phyloP scores from a whole-genome alignment of 2,113 vertebrate species.

The Pithys albifrons region DNA sequence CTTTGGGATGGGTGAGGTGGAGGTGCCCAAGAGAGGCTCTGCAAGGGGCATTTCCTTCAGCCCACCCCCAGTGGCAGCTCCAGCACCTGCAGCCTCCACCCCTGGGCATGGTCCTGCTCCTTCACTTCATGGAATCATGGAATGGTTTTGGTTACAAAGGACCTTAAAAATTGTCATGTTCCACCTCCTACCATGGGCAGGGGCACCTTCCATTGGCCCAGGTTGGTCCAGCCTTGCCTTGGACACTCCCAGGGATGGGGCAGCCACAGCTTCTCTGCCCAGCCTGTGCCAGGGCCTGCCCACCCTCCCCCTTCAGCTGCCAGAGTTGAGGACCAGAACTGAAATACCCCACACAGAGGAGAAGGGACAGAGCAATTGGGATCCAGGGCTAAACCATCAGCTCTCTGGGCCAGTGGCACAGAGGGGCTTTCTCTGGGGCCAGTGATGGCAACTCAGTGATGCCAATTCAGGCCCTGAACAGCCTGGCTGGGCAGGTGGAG shows the following conservation, averaged over 20 bases:
- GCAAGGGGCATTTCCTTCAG: background rate
- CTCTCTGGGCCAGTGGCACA: background rate
- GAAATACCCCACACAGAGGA: accelerated
- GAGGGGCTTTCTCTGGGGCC: background rate
- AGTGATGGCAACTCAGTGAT: background rate
- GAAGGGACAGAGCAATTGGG: background rate
- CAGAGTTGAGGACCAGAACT: background rate
- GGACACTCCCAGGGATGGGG: background rate
- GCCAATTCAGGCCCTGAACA: background rate
- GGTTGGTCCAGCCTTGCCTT: background rate
- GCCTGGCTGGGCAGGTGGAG: background rate
- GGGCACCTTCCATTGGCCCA: background rate
- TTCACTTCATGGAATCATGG: background rate
- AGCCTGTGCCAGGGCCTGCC: background rate
- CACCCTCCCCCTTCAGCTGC: background rate
- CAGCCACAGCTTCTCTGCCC: background rate
- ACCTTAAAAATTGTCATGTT: background rate
- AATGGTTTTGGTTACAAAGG: too few species aligned
- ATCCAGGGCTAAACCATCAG: background rate
- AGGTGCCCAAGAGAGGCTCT: background rate
- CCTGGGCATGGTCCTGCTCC: background rate
- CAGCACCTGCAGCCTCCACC: background rate
- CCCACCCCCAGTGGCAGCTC: too few species aligned
- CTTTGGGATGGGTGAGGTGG: background rate
- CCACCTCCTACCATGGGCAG: background rate